Percentiles rank a stretch among this genome's conserved stretches.
Conservation (phyloP, 1,140 invertebrate species). For the Thaumetopoea pityocampa region DNA sequence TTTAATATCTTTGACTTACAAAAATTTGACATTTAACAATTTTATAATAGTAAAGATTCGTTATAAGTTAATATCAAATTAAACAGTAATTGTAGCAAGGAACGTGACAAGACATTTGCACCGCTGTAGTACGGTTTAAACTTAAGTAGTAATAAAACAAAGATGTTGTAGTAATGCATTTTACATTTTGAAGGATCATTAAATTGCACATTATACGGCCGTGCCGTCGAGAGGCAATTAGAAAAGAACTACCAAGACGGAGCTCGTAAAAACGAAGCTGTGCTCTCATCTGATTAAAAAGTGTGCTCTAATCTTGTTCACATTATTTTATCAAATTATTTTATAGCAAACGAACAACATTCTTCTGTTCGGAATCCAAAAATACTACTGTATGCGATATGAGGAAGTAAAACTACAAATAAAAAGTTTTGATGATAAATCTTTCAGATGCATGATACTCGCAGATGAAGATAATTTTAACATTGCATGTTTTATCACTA, state of each 20-base stretch:
- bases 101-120: too few relatives aligned
- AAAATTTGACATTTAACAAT: too few relatives aligned
- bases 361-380: constrained; percentile 22
- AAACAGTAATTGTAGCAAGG: too few relatives aligned
- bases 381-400: constrained; percentile 13
- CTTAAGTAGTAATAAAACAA: constrained; percentile 43
- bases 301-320: constrained; percentile 51
- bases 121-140: constrained; percentile 27
- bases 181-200: constrained; percentile 72
- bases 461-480: too few relatives aligned
- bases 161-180: constrained; percentile 68
- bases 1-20: too few relatives aligned
- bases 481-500: too few relatives aligned
- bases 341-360: constrained; percentile 27
- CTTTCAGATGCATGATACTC: too few relatives aligned
- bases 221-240: constrained; percentile 65
- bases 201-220: constrained; percentile 67
- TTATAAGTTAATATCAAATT: too few relatives aligned
- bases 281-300: constrained; percentile 71
- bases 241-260: constrained; percentile 68
- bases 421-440: too few relatives aligned
- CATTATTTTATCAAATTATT: constrained; percentile 52
- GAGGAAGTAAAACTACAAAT: too few relatives aligned
- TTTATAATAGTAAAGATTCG: too few relatives aligned
- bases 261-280: constrained; percentile 66